Conservation (phyloP, 1,140 invertebrate species). For the Vanessa atalanta region DNA sequence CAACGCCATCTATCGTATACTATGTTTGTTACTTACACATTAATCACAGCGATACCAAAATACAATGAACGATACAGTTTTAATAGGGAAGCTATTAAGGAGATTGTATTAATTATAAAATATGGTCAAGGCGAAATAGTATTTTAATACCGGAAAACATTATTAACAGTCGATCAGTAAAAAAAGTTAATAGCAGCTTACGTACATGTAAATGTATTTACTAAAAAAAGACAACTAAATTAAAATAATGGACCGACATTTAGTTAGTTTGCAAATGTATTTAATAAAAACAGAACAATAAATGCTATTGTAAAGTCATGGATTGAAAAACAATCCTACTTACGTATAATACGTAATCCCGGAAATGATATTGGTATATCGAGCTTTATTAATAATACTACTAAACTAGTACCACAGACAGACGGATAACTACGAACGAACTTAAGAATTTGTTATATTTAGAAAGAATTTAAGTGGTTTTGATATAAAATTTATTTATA, state of each 20-base stretch:
- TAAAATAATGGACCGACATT: not conserved
- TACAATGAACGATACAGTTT: conserved; percentile 2
- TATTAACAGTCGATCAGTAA: conserved; percentile 19
- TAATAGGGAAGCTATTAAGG: conserved; percentile 26
- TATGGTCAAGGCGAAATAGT: conserved; percentile 17
- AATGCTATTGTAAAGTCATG: too few relatives aligned
- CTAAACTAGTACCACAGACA: too few relatives aligned
- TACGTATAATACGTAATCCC: not conserved
- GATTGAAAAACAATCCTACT: too few relatives aligned
- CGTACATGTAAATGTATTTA: conserved; percentile 9
- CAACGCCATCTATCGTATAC: not conserved
- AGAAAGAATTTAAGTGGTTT: too few relatives aligned
- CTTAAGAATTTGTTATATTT: too few relatives aligned
- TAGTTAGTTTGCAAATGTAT: too few relatives aligned
- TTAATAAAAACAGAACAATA: too few relatives aligned
- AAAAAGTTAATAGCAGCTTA: conserved; percentile 1
- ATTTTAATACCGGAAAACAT: conserved; percentile 20
- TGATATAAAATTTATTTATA: not conserved
- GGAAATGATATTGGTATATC: too few relatives aligned
- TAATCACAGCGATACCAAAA: conserved; percentile 1
- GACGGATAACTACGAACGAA: too few relatives aligned
- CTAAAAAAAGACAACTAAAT: not conserved
- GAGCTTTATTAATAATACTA: too few relatives aligned
- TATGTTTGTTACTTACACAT: not conserved
- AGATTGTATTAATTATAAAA: conserved; percentile 12